phyloP scores from a whole-genome alignment of 2,797 vertebrate species.

The Knipowitschia caucasica region DNA sequence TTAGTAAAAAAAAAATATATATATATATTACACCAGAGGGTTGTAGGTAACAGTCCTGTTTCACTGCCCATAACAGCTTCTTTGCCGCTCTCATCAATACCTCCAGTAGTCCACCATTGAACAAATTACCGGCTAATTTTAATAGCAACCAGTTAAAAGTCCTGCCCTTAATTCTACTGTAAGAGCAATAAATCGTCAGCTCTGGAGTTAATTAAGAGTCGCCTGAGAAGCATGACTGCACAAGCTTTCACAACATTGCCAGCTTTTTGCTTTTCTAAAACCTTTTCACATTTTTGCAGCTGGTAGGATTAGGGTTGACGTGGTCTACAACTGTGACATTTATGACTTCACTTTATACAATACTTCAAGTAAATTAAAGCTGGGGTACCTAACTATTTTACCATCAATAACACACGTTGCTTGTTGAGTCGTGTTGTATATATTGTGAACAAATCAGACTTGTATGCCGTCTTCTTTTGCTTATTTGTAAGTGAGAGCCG shows the following conservation, averaged over 20 bases:
- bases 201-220: slow-evolving; percentile 31
- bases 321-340: too few relatives aligned
- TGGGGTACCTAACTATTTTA: too few relatives aligned
- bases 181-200: slow-evolving; percentile 21
- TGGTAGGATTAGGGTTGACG: background rate
- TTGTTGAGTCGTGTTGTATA: too few relatives aligned
- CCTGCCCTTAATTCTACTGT: slow-evolving; percentile 18
- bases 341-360: too few relatives aligned
- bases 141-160: slow-evolving; percentile 43
- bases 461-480: too few relatives aligned
- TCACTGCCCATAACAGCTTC: slow-evolving; percentile 42
- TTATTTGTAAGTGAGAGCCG: too few relatives aligned
- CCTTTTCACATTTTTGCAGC: background rate
- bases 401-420: too few relatives aligned
- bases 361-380: too few relatives aligned
- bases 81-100: slow-evolving; percentile 47
- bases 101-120: slow-evolving; percentile 62
- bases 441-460: too few relatives aligned
- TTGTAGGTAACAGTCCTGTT: slow-evolving; percentile 35
- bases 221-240: slow-evolving; percentile 9
- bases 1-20: too few relatives aligned
- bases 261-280: background rate
- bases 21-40: slow-evolving; percentile 4
- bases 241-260: slow-evolving; percentile 6
- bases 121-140: slow-evolving; percentile 39